Evolutionary conservation across 2,797 vertebrate species (phyloP).

Genomic region (Enteromius unitaeniatus): DNA sequence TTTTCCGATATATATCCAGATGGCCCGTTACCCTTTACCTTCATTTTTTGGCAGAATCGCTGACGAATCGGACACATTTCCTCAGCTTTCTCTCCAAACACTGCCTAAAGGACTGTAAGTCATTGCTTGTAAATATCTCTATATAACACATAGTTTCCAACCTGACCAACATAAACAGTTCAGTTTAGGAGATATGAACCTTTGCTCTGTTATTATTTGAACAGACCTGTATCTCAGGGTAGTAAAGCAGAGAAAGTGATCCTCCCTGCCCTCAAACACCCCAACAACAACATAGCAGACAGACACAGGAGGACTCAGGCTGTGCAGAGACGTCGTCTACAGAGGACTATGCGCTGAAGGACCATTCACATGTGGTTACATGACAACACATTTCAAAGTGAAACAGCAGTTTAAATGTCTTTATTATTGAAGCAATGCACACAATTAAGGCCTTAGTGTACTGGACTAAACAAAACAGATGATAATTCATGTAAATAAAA

Average conservation of each 20-base stretch:
- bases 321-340: constrained; percentile 75
- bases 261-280: constrained; percentile 82
- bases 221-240: constrained; percentile 69
- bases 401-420: constrained; percentile 27
- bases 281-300: constrained; percentile 73
- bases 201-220: constrained; percentile 21
- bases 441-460: constrained; percentile 45
- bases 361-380: background rate
- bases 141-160: background rate
- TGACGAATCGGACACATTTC: constrained; percentile 72
- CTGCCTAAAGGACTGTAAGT: constrained; percentile 79
- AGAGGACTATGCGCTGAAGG: constrained; percentile 68
- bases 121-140: background rate
- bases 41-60: constrained; percentile 65
- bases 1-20: background rate
- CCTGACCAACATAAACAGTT: background rate
- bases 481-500: constrained; percentile 57
- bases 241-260: constrained; percentile 66
- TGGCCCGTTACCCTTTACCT: background rate
- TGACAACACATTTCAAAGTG: constrained; percentile 7
- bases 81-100: constrained; percentile 72
- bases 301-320: constrained; percentile 79
- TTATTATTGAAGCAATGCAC: constrained; percentile 26
- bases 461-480: constrained; percentile 7
- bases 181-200: background rate